phyloP scores from a whole-genome alignment of 92 coral and sea anemone species.

The Bergia sp. region DNA sequence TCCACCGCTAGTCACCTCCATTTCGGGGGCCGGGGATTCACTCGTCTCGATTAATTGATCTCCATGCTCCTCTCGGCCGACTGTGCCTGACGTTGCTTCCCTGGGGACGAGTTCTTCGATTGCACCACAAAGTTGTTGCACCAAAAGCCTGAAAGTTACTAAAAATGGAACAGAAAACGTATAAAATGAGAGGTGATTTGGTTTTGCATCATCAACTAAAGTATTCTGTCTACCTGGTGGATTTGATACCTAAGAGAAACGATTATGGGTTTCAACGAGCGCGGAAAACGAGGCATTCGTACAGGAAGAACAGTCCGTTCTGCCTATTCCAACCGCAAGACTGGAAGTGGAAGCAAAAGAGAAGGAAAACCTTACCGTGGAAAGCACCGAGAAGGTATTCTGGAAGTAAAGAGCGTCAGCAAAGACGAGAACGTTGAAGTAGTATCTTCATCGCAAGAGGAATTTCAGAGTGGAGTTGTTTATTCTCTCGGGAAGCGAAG shows the following conservation, averaged over 20 bases:
- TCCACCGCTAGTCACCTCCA: no score
- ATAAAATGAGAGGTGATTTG: neutral
- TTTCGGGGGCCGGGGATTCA: no score
- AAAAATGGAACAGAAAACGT: slow-evolving; percentile 28
- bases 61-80: no score
- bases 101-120: slow-evolving; percentile 1
- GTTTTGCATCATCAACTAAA: neutral
- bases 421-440: neutral
- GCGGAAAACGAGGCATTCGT: slow-evolving; percentile 71
- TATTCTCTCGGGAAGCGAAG: slow-evolving; percentile 42
- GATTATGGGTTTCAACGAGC: slow-evolving; percentile 76
- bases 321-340: neutral
- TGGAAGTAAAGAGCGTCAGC: slow-evolving; percentile 16
- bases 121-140: slow-evolving; percentile 35
- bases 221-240: neutral
- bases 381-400: slow-evolving; percentile 26
- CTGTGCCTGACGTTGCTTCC: neutral
- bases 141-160: slow-evolving; percentile 6
- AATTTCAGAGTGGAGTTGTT: slow-evolving; percentile 31
- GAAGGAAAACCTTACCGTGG: neutral
- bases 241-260: neutral
- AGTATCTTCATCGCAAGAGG: slow-evolving; percentile 17
- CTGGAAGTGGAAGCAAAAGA: neutral
- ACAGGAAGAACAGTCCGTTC: slow-evolving; percentile 77
- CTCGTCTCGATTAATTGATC: no score